These are phyloP conservation scores for Chorisops tibialis DNA, from an alignment of 2,888 invertebrate genomes.

Conservation along the genomic window DNA sequence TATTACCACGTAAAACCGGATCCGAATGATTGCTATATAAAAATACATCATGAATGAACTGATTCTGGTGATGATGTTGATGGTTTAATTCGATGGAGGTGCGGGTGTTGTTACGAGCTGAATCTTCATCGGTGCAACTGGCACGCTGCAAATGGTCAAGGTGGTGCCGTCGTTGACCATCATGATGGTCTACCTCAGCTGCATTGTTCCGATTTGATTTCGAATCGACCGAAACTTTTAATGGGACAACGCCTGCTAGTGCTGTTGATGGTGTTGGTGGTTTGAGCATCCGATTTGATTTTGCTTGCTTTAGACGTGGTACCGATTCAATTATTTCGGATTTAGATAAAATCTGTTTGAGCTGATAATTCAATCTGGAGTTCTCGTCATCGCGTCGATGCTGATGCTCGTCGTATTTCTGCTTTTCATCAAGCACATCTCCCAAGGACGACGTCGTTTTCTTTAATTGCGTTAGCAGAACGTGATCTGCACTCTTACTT, in stretches of 20 bases:
- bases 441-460: not conserved
- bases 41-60: conserved; percentile 44
- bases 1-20: conserved; percentile 50
- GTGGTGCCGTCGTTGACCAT: too few relatives aligned
- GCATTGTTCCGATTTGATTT: conserved; percentile 8
- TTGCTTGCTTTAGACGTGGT: conserved; percentile 11
- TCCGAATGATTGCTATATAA: conserved; percentile 48
- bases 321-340: conserved; percentile 47
- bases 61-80: conserved; percentile 19
- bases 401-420: not conserved
- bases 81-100: too few relatives aligned
- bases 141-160: too few relatives aligned
- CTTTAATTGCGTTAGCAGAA: conserved; percentile 34
- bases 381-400: not conserved
- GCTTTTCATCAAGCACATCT: conserved; percentile 1
- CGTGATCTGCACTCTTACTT: conserved; percentile 47
- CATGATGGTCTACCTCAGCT: not conserved
- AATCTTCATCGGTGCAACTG: too few relatives aligned
- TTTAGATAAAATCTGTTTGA: conserved; percentile 41
- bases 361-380: conserved; percentile 30
- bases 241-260: not conserved
- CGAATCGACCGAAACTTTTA: conserved; percentile 9
- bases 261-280: not conserved
- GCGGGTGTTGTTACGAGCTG: too few relatives aligned
- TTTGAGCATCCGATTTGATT: not conserved